Evolutionary conservation across 2,113 vertebrate species (phyloP), one percentile per base, ranked within the genome.

Genomic region (Hiodon tergisus): DNA sequence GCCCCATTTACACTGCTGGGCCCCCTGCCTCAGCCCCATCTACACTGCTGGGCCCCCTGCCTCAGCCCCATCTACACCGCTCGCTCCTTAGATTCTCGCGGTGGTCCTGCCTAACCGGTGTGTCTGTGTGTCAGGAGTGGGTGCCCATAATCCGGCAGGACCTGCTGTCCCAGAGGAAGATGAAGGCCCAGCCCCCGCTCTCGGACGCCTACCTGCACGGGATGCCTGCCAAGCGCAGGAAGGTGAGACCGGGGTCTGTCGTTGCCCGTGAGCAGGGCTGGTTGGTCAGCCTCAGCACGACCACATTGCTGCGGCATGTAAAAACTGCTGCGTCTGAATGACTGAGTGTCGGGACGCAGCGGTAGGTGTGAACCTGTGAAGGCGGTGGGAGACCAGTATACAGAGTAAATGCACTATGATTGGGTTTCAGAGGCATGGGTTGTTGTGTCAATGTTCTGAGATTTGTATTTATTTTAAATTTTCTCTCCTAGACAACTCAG

Each of bases 191-290:
- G 88, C 94, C 95, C 0, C 94, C 95, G 0, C 62, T 96, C 80
- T 96, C 95, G 0, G 95, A 97, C 0, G 94, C 95, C 54, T 97
- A 96, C 83, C 84, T 97, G 81, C 93, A 94, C 3, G 95, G 95
- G 73, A 97, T 96, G 95, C 95, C 95, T 0, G 95, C 95, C 3
- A 97, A 97, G 76, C 93, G 95, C 79, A 92, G 95, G 68, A 97
- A 97, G 94, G 95, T 96, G 81, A 79, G 46, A 14, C 0, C 31
- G 16, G 3, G 4, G 9, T 4, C n/a, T 0, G 3, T 4, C 47
- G 13, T 58, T 13, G 13, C 6, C 57, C 52, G 31, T 31, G 31
- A 31, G 31, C 31, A 31, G 31, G 2, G 31, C 31, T 31, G 31
- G 31, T 31, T 31, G 31, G 31, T 31, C 31, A 31, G 31, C 31